These are phyloP conservation scores for Gallinago solitaria DNA, from an alignment of 2,797 vertebrate species.

Conservation along the genomic window DNA sequence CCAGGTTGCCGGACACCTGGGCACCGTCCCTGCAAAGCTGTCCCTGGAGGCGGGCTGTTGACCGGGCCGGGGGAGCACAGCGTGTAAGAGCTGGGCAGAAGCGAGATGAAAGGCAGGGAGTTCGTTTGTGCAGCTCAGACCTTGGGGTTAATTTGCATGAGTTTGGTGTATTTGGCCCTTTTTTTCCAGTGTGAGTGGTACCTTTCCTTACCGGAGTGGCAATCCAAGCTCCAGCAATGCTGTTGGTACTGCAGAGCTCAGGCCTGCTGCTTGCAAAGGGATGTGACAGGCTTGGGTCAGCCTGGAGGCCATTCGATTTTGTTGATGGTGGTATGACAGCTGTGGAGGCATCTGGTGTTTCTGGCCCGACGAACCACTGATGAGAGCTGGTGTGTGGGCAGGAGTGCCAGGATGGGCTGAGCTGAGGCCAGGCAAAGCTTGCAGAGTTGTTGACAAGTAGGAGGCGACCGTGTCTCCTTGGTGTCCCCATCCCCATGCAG, in stretches of 20 bases:
- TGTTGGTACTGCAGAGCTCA: fast-evolving
- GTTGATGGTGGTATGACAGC: neutral
- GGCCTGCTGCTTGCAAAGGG: neutral
- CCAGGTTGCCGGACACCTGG: neutral
- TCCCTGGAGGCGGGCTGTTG: neutral
- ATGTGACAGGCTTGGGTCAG: neutral
- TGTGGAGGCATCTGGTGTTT: neutral
- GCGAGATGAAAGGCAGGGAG: neutral
- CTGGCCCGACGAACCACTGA: fast-evolving
- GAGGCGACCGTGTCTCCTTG: fast-evolving
- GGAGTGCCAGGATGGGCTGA: neutral
- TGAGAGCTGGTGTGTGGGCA: neutral
- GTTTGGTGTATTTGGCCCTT: neutral
- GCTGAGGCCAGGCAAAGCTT: neutral
- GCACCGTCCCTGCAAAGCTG: neutral
- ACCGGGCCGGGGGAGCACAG: fast-evolving
- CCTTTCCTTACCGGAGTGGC: neutral
- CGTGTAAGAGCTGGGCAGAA: neutral
- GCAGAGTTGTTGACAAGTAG: neutral
- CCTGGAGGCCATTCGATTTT: fast-evolving
- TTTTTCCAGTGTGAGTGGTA: neutral
- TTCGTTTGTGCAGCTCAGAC: neutral
- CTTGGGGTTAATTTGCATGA: neutral
- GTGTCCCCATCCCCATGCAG: neutral
- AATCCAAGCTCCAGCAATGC: neutral